Percentiles rank a stretch among this genome's conserved stretches.
These are phyloP conservation scores for Champsocephalus esox DNA, from an alignment of 2,797 vertebrate genomes.

Conservation along the genomic window DNA sequence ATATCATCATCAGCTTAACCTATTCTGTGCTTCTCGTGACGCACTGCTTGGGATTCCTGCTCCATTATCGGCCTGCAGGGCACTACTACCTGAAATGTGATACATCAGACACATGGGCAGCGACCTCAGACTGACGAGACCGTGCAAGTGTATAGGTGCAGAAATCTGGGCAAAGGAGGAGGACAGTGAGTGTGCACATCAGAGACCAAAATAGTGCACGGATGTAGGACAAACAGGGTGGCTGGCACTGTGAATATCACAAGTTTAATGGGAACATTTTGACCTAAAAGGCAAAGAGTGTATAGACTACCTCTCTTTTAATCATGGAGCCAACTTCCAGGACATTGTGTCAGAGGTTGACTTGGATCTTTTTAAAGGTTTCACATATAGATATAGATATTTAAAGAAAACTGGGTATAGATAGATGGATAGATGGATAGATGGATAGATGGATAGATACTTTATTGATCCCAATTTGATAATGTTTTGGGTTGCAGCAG, in stretches of 20 bases:
- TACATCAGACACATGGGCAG: constrained; percentile 24
- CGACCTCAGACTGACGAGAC: constrained; percentile 42
- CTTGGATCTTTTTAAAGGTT: neutral
- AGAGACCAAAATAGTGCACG: neutral
- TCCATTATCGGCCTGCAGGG: neutral
- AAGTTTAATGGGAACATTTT: neutral
- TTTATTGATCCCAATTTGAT: too few species aligned
- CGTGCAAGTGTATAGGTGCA: constrained; percentile 4
- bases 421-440: too few species aligned
- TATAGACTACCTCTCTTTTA: neutral
- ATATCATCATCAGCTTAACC: neutral
- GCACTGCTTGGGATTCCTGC: neutral
- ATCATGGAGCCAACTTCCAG: neutral
- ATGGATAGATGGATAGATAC: neutral
- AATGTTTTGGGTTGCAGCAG: too few species aligned
- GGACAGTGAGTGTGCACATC: too few species aligned
- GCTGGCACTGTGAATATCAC: neutral
- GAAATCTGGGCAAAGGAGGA: neutral
- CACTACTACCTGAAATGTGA: constrained; percentile 41
- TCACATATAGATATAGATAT: too few species aligned
- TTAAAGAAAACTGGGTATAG: too few species aligned
- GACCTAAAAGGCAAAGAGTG: neutral
- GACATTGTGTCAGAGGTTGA: neutral
- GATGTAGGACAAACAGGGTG: neutral
- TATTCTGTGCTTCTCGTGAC: neutral